These are phyloP conservation scores for Rotaria sp. DNA, from an alignment of 2,888 invertebrate genomes.

Conservation along the genomic window DNA sequence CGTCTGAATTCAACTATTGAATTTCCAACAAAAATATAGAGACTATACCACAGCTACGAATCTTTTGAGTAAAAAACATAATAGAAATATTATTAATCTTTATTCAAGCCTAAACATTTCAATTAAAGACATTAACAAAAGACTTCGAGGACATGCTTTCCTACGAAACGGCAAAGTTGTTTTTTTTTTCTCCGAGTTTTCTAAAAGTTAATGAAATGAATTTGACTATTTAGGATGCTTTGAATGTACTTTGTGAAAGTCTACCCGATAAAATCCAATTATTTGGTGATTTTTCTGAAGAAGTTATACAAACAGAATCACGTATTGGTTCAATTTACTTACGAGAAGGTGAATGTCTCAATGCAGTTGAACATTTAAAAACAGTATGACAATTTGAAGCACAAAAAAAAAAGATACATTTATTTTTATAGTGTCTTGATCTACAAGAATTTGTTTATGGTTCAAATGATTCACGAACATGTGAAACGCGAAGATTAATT, in stretches of 20 bases:
- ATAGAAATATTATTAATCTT: too few species aligned
- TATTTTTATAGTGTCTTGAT: background rate
- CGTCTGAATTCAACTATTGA: too few species aligned
- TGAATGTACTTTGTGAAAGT: background rate
- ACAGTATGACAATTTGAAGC: background rate
- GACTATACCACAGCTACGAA: too few species aligned
- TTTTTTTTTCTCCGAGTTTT: too few species aligned
- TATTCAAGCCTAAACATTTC: too few species aligned
- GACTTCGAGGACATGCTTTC: too few species aligned
- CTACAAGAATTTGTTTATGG: constrained; percentile 25
- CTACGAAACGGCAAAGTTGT: too few species aligned
- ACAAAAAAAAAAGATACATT: too few species aligned
- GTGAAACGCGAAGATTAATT: background rate
- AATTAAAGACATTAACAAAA: too few species aligned
- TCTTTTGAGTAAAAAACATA: too few species aligned
- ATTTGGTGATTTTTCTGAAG: constrained; percentile 18
- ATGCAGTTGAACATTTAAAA: constrained; percentile 16
- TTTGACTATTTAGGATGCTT: background rate
- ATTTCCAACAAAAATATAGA: too few species aligned
- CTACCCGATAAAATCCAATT: background rate
- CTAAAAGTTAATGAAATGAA: too few species aligned
- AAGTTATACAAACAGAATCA: constrained; percentile 14
- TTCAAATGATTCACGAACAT: background rate
- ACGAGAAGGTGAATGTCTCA: background rate
- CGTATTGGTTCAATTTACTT: constrained; percentile 22